Percentiles rank a stretch among this genome's conserved stretches.
Conservation (phyloP, 2,797 vertebrate species). For the Premnoplex brunnescens region DNA sequence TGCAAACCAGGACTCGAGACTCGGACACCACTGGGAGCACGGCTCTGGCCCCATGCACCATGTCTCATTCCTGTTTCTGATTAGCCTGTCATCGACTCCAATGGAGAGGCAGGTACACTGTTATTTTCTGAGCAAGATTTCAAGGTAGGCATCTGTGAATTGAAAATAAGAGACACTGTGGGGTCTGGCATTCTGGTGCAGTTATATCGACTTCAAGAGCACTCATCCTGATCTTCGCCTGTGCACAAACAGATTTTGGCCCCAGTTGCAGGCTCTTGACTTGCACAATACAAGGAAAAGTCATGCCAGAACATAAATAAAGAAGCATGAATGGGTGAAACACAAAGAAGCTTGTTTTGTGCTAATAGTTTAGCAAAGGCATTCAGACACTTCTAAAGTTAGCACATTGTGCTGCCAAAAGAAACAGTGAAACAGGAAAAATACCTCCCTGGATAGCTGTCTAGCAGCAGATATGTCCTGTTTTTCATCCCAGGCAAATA, state of each 20-base stretch:
- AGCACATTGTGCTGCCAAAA: slow-evolving; percentile 59
- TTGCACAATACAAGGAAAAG: slow-evolving; percentile 65
- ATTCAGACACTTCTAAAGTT: slow-evolving; percentile 70
- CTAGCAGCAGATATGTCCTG: slow-evolving; percentile 64
- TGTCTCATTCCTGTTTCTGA: neutral
- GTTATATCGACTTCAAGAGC: neutral
- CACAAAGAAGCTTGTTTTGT: slow-evolving; percentile 61
- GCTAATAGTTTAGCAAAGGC: slow-evolving; percentile 51
- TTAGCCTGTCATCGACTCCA: neutral
- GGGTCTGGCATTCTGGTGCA: neutral
- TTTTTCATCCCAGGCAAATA: slow-evolving; percentile 53
- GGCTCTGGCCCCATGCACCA: fast-evolving
- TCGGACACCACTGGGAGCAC: fast-evolving
- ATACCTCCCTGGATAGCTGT: slow-evolving; percentile 58
- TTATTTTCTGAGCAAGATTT: neutral
- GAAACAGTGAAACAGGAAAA: slow-evolving; percentile 62
- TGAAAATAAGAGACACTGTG: neutral
- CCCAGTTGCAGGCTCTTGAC: neutral
- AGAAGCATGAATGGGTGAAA: slow-evolving; percentile 50
- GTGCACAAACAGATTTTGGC: neutral
- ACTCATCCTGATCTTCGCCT: fast-evolving
- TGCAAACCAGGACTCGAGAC: neutral
- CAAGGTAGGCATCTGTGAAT: neutral
- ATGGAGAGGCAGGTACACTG: neutral
- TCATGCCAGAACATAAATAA: slow-evolving; percentile 57